Evolutionary conservation across 1,140 invertebrate genomes (phyloP), one percentile per base, ranked within the genome.

Genomic region (Hylaeus anthracinus): DNA sequence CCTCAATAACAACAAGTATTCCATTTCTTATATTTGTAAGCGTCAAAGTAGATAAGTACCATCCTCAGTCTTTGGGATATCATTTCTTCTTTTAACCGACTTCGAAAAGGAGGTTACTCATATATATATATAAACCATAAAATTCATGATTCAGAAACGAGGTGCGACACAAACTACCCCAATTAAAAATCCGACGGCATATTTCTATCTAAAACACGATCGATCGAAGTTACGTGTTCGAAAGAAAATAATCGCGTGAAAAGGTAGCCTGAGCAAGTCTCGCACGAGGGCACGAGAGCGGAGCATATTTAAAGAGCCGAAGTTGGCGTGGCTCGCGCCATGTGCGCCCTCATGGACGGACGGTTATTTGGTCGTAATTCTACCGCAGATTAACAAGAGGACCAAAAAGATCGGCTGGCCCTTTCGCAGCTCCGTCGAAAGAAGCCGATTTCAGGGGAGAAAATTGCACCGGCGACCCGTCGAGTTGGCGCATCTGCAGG

Each of bases 381-480:
- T 26, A 14, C 64, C 4, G 64, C 5, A 45, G 6, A 66, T 10
- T 5, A 66, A 26, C 15, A 48, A 48, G 14, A 66, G 2, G 64
- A 48, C 8, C 3, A 66, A 66, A 26, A 66, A 6, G 6, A 10
- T 3, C 6, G 64, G 2, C 26, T 3, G 43, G 14, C 53, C 45
- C 53, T 67, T 67, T 51, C 45, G 65, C 65, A 15, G 43, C 65
- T 14, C 8, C 26, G 5, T 56, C 53, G 53, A 8, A 56, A 41
- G 51, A 55, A 45, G 53, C 39, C 51, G 77, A 73, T 72, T 60
- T 65, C 51, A 48, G 61, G 70, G 53, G 45, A 73, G 77, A 79
- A 73, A 72, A 79, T 79, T 79, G 69, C 67, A 56, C 56, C 51
- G 77, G 26, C 41, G 69, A 1, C 48, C 26, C 53, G 66, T 41